These are phyloP conservation scores for Eretmochelys imbricata DNA, from an alignment of 2,113 vertebrate genomes.

Conservation along the genomic window DNA sequence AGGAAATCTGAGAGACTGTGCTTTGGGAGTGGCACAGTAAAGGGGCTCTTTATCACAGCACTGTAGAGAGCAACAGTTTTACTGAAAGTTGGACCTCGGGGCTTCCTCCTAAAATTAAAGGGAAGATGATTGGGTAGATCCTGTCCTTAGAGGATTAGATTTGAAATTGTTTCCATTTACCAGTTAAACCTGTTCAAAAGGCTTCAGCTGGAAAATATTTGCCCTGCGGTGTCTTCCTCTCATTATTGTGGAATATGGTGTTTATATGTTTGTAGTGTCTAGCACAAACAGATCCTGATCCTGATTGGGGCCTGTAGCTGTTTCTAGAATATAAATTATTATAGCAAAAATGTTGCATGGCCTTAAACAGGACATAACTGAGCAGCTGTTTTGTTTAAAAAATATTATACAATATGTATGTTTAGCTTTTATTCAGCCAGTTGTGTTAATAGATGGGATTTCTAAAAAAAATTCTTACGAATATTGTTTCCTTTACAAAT, in stretches of 20 bases:
- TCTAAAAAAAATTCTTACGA: not conserved
- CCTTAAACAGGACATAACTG: not conserved
- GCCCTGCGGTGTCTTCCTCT: not conserved
- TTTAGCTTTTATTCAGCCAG: not conserved
- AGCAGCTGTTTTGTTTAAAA: not conserved
- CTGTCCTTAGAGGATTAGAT: not conserved
- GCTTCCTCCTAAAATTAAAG: not conserved
- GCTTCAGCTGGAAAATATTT: not conserved
- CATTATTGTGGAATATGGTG: not conserved
- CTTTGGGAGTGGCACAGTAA: not conserved
- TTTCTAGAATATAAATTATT: slow-evolving; percentile 34
- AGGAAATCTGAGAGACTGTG: not conserved
- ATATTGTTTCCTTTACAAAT: slow-evolving; percentile 21
- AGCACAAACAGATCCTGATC: not conserved
- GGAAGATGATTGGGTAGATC: rapidly evolving
- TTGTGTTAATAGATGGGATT: not conserved
- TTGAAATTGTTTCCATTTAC: slow-evolving; percentile 26
- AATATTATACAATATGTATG: rapidly evolving
- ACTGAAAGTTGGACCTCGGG: not conserved
- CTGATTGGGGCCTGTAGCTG: not conserved
- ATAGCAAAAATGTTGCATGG: not conserved
- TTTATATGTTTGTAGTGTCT: not conserved
- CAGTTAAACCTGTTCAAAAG: not conserved
- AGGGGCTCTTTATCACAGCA: not conserved
- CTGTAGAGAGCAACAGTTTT: not conserved